Evolutionary conservation across 2,113 vertebrate species (phyloP), one percentile per base, ranked within the genome.

Genomic region (Cryptomyrus ogoouensis): DNA sequence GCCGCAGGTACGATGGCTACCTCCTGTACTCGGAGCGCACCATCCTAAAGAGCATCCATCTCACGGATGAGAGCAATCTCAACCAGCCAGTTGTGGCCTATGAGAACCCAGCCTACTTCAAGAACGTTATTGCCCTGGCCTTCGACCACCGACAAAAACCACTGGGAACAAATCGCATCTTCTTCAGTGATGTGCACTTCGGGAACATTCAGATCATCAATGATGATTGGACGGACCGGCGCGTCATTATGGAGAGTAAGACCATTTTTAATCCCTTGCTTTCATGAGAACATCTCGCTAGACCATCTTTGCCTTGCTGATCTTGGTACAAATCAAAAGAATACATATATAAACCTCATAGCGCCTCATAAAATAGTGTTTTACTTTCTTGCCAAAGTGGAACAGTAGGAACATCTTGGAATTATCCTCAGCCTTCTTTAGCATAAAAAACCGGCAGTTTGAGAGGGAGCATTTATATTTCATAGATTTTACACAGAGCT

Each of bases 131-230:
- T 21, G 97, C 97, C 0, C 93, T 98, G 91, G 96, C 97, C 50
- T 97, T 97, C 89, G 96, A 97, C 91, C 97, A 97, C 91, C 95
- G 92, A 47, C 96, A 96, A 91, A 94, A 92, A 91, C 93, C 91
- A 52, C 94, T 87, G 90, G 96, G 96, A 12, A 95, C 94, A 1
- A 97, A 96, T 49, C 95, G 97, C 1, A 97, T 98, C 1, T 98
- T 98, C 94, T 97, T 96, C 92, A 97, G 97, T 1, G 97, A 98
- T 13, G 97, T 96, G 13, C 97, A 97, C 90, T 98, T 96, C 92
- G 97, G 97, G 91, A 97, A 98, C 92, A 97, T 98, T 91, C 97
- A 98, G 88, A 93, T 97, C 19, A 96, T 98, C 88, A 96, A 96
- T 44, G 97, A 97, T 89, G 96, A 97, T 93, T 98, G 97, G 97